Evolutionary conservation across 2,113 vertebrate species (phyloP), one percentile per base, ranked within the genome.

Genomic region (Heteronetta atricapilla): DNA sequence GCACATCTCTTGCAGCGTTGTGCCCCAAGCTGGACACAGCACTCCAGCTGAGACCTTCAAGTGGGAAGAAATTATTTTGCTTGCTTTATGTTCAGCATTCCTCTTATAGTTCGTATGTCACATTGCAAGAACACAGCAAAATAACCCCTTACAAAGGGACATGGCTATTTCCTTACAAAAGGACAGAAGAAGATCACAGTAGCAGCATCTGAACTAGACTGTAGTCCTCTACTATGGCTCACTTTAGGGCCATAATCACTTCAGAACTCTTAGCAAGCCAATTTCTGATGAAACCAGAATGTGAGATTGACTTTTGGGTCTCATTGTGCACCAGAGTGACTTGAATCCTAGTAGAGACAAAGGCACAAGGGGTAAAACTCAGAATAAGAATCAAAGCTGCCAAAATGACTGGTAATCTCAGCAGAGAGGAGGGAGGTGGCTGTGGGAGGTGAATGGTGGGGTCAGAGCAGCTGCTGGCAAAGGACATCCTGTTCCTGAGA

Each of bases 321-420:
- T 78, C 60, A 62, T 21, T 16, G 12, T 80, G 31, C 40, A 66
- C 44, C 78, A 11, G 6, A 66, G 21, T 31, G 59, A 77, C 21
- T 12, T 58, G 28, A 83, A 52, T 86, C 28, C 5, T 28, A 52
- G 8, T 62, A 91, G 70, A 55, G 40, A 40, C 2, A 53, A 25
- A 42, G 13, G 3, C 16, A 83, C 3, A 8, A 73, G 25, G 0
- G 1, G 10, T 22, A 77, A 63, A 52, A 8, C 38, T 79, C 55
- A 58, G 33, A 66, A 73, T 19, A 40, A 82, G 81, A 94, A 75
- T 36, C 38, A 76, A 62, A 17, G 40, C 38, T 86, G 31, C 15
- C n/a, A 38, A 75, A 93, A 84, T 19, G 48, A 64, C 29, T 34
- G 29, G 9, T 16, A 69, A 90, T 28, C 11, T 72, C 34, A 48